phyloP scores from a whole-genome alignment of 2,113 vertebrate genomes.

The Amphiprion percula region DNA sequence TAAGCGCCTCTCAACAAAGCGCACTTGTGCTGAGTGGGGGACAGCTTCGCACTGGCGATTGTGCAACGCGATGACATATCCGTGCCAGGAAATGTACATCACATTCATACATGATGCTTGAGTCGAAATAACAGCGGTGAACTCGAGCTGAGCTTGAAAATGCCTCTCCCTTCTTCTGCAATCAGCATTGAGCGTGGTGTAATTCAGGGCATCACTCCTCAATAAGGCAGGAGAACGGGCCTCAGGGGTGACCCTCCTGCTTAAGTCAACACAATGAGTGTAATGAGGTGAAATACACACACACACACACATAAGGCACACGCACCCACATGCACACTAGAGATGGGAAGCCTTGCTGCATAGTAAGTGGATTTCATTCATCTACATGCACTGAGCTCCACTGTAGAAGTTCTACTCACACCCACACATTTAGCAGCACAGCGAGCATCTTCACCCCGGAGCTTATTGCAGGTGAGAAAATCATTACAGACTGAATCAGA shows the following conservation, averaged over 20 bases:
- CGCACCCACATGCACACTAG: conserved; percentile 21
- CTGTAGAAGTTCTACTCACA: conserved; percentile 64
- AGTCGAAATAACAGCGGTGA: conserved; percentile 4
- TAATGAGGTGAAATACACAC: conserved; percentile 75
- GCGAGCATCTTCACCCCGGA: not conserved
- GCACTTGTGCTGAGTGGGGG: conserved; percentile 37
- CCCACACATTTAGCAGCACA: conserved; percentile 59
- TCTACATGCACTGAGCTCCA: conserved; percentile 69
- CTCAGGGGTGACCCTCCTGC: conserved; percentile 72
- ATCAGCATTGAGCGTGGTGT: conserved; percentile 32
- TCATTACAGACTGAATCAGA: conserved; percentile 3
- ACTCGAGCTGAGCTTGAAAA: conserved; percentile 21
- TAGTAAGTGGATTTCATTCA: conserved; percentile 81
- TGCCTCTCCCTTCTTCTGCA: conserved; percentile 27
- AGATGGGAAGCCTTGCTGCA: conserved; percentile 68
- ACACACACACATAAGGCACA: conserved; percentile 10
- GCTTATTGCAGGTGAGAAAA: conserved; percentile 58
- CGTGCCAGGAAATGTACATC: conserved; percentile 16
- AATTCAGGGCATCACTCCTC: conserved; percentile 69
- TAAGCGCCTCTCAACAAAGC: conserved; percentile 43
- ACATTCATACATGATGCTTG: not conserved
- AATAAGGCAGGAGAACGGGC: conserved; percentile 60
- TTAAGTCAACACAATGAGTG: conserved; percentile 79
- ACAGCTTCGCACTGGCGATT: conserved; percentile 3
- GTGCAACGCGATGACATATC: conserved; percentile 24